Percentiles rank a stretch among this genome's conserved stretches.
These are phyloP conservation scores for Oncorhynchus mykiss DNA, from an alignment of 2,113 vertebrate genomes.

Conservation along the genomic window DNA sequence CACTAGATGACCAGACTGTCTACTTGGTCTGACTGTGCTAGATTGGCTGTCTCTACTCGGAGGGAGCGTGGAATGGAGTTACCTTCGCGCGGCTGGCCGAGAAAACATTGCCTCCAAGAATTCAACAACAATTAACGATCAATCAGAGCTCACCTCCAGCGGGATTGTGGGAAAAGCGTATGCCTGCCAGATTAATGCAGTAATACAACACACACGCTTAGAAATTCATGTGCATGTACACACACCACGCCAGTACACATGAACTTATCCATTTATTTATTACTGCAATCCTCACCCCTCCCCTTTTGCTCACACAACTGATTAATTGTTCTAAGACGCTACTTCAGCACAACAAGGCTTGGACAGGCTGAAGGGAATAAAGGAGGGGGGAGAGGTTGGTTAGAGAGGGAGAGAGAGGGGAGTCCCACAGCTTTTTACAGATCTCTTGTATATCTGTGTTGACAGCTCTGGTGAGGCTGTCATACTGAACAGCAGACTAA, in stretches of 20 bases:
- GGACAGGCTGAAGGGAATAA: neutral
- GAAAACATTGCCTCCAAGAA: neutral
- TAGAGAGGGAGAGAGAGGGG: neutral
- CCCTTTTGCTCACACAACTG: neutral
- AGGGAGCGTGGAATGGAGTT: neutral
- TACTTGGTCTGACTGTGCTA: neutral
- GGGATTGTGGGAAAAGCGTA: neutral
- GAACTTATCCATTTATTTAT: neutral
- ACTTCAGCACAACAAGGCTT: neutral
- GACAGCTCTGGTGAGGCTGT: too few relatives aligned
- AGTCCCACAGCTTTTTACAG: too few relatives aligned
- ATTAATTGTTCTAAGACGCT: slow-evolving; percentile 3
- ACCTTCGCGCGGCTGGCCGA: neutral
- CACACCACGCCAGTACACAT: neutral
- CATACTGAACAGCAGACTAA: too few relatives aligned
- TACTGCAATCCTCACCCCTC: neutral
- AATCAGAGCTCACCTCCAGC: neutral
- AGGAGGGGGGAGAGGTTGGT: neutral
- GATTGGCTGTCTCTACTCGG: neutral
- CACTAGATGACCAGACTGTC: too few relatives aligned
- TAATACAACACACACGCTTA: slow-evolving; percentile 1
- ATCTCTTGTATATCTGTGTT: too few relatives aligned
- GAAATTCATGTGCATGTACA: neutral
- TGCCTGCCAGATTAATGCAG: neutral
- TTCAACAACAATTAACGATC: neutral